Base-by-base conservation (phyloP, 2,888 invertebrate species). In the Drepana falcataria region DNA sequence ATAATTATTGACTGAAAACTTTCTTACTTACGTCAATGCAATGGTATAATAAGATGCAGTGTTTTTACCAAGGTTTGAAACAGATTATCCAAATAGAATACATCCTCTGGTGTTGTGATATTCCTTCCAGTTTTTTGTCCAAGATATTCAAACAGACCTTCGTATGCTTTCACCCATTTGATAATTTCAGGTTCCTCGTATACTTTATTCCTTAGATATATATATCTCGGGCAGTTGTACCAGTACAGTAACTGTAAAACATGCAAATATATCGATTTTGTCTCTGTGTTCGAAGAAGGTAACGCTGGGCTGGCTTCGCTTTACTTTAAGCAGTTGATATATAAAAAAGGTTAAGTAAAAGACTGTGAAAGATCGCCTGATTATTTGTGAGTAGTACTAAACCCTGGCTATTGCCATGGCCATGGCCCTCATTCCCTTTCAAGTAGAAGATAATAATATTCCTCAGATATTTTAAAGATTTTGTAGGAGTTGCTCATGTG, bases 51-150 rank as follows among this genome's bases (percentile, higher is more conserved):
- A 57, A 48, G 51, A 53, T 33, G n/a, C 49, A 47, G 49, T 37
- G 35, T 6, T 9, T 49, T 58, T 75, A 92, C 91, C 83, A 91
- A 75, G 47, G 91, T 79, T 72, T 92, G 91, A 58, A 89, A 87
- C 48, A 90, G 70, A 59, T 91, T 92, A 59, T 91, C 91, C 59
- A 91, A 73, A 60, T 63, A 88, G 64, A 92, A 92, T 2, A 89
- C 83, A 49, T 91, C 82, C 63, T 87, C 87, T 2, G 87, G 65
- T 48, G 71, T 83, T 1, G 85, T 85, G 49, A 91, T 84, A 49
- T 87, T 87, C 0, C 67, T 78, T 33, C 78, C 79, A n/a, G 87
- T 83, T 41, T 83, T 76, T 33, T 78, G 57, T 21, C 73, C 75
- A 35, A 91, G 63, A 2, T 68, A 75, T 44, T 69, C 61, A 41